Evolutionary conservation across 2,888 invertebrate genomes (phyloP).

Genomic region (Choreutis nemorana): DNA sequence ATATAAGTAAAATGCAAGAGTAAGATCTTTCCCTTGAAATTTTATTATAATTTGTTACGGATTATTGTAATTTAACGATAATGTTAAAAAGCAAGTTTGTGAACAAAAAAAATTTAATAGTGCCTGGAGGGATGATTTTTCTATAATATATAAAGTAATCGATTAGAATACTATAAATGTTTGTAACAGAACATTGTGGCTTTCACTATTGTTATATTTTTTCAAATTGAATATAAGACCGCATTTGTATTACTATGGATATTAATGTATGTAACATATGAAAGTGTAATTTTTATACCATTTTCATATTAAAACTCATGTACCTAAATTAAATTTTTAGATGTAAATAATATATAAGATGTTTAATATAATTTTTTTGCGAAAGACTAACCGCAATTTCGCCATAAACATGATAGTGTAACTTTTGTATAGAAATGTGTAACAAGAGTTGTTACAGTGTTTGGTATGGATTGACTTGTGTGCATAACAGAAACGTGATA

Average conservation of each 20-base stretch:
- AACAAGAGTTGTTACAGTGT: conserved; percentile 45
- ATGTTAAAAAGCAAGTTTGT: conserved; percentile 13
- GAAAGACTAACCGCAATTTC: conserved; percentile 56
- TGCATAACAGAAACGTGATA: conserved; percentile 65
- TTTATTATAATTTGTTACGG: conserved; percentile 25
- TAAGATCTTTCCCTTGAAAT: conserved; percentile 33
- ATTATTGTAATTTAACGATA: conserved; percentile 14
- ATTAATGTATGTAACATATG: conserved; percentile 51
- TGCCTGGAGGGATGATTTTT: conserved; percentile 51
- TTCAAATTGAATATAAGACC: conserved; percentile 50
- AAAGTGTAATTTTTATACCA: conserved; percentile 66
- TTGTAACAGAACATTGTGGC: conserved; percentile 44
- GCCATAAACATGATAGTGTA: conserved; percentile 41
- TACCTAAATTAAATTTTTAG: conserved; percentile 58
- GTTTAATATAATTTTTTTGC: conserved; percentile 58
- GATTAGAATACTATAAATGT: conserved; percentile 38
- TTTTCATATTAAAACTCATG: conserved; percentile 63
- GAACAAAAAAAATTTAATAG: conserved; percentile 31
- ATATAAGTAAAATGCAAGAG: conserved; percentile 55
- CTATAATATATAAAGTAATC: conserved; percentile 38
- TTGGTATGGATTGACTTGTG: conserved; percentile 59
- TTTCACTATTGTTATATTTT: conserved; percentile 64
- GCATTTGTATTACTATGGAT: conserved; percentile 59
- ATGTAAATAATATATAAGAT: conserved; percentile 58
- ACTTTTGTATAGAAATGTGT: conserved; percentile 57